phyloP scores from a whole-genome alignment of 2,888 invertebrate species.

The Cryptocephalus moraei region DNA sequence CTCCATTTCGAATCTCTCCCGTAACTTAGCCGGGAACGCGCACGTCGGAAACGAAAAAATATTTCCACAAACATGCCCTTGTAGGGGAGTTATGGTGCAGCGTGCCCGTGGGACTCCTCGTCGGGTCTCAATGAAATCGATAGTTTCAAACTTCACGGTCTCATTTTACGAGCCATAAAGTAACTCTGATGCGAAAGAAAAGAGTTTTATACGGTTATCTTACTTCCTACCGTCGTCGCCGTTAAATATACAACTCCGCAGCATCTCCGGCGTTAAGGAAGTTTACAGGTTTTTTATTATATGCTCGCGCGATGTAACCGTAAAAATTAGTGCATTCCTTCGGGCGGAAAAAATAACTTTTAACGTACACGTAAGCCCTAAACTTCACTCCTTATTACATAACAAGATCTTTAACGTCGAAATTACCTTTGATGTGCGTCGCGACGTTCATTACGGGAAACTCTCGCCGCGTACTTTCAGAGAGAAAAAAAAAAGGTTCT shows the following conservation, averaged over 20 bases:
- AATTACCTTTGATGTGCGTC: too few species aligned
- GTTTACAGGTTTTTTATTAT: slow-evolving; percentile 14
- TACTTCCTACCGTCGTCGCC: slow-evolving; percentile 15
- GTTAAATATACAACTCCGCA: slow-evolving; percentile 15
- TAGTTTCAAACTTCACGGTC: slow-evolving; percentile 31
- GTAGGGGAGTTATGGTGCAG: slow-evolving; percentile 7
- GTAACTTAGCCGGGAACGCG: too few species aligned
- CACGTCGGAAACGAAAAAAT: neutral
- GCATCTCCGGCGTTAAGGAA: slow-evolving; percentile 12
- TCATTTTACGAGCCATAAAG: slow-evolving; percentile 33
- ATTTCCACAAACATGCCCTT: slow-evolving; percentile 4
- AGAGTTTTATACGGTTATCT: slow-evolving; percentile 28
- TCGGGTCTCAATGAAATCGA: slow-evolving; percentile 25
- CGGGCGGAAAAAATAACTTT: slow-evolving; percentile 4
- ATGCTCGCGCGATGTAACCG: slow-evolving; percentile 10
- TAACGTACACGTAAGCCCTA: neutral
- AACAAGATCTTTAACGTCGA: neutral
- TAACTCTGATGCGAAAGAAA: slow-evolving; percentile 24
- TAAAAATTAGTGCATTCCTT: slow-evolving; percentile 12
- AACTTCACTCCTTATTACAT: neutral
- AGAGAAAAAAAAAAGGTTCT: too few species aligned
- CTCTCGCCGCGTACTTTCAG: too few species aligned
- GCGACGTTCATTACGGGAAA: too few species aligned
- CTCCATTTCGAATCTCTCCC: too few species aligned
- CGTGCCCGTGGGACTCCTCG: slow-evolving; percentile 11